These are phyloP conservation scores for Musca vetustissima DNA, from an alignment of 1,140 invertebrate genomes.

Conservation along the genomic window DNA sequence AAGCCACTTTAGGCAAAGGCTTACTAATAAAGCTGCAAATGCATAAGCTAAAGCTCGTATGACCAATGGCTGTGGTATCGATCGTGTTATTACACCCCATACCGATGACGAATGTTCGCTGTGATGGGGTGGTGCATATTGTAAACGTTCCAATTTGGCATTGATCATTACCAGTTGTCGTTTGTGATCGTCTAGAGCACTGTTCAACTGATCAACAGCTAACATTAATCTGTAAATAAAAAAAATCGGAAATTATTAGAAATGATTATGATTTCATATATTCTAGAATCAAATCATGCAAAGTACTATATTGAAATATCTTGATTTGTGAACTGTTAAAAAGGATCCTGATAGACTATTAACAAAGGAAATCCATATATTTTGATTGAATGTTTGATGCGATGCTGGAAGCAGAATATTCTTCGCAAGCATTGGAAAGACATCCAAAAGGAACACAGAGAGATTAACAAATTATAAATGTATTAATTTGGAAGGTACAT, in stretches of 20 bases:
- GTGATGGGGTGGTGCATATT: constrained; percentile 38
- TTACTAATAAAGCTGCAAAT: constrained; percentile 22
- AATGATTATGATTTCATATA: background rate
- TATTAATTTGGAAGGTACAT: no score
- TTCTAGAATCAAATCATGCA: no score
- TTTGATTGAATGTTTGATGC: no score
- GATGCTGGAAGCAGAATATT: no score
- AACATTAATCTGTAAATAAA: constrained; percentile 35
- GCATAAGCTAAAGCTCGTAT: constrained; percentile 27
- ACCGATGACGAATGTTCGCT: constrained; percentile 12
- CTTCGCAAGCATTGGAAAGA: no score
- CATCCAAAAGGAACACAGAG: no score
- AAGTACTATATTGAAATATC: no score
- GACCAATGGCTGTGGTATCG: constrained; percentile 27
- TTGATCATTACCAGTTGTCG: constrained; percentile 43
- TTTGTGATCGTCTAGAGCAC: constrained; percentile 41
- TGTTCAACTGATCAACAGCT: constrained; percentile 45
- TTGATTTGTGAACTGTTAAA: no score
- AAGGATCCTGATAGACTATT: no score
- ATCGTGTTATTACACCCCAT: constrained; percentile 9
- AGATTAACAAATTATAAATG: no score
- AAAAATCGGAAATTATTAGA: background rate
- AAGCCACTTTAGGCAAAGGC: constrained; percentile 24
- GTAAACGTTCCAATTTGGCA: constrained; percentile 43
- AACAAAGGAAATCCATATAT: no score